A percentile compares a stretch with the other conserved stretches of the same genome.
Evolutionary conservation across 2,113 vertebrate species (phyloP).

Genomic region (Microcebus murinus): DNA sequence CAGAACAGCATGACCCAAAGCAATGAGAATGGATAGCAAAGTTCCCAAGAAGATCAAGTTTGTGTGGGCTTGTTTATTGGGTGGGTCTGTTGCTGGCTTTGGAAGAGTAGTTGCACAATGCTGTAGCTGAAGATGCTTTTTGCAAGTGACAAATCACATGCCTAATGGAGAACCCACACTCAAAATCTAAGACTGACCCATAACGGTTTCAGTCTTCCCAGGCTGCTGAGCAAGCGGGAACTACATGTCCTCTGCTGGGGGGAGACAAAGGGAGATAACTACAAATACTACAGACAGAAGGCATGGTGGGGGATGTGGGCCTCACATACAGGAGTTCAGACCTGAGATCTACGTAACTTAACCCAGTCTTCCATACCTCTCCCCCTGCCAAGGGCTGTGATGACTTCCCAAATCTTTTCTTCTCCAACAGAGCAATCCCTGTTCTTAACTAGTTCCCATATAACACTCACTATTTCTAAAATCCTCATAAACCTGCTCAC

Average conservation of each 20-base stretch:
- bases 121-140: not conserved
- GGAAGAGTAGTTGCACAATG: not conserved
- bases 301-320: no score
- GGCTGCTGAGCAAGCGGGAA: not conserved
- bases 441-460: not conserved
- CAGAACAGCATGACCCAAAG: not conserved
- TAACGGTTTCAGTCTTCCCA: not conserved
- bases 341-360: not conserved
- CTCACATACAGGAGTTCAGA: not conserved
- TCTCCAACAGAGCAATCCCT: not conserved
- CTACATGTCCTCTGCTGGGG: not conserved
- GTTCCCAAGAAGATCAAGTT: not conserved
- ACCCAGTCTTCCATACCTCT: not conserved
- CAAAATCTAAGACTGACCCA: not conserved
- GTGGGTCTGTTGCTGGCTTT: not conserved
- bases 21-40: not conserved
- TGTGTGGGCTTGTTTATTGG: not conserved
- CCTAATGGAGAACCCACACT: not conserved
- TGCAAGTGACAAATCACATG: conserved; percentile 17
- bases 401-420: not conserved
- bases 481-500: not conserved
- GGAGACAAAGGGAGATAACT: not conserved
- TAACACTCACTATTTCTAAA: not conserved
- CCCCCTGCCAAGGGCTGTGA: not conserved
- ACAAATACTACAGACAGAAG: not conserved